Conservation (phyloP, 2,888 invertebrate genomes). For the Melikaiella ostensackeni region DNA sequence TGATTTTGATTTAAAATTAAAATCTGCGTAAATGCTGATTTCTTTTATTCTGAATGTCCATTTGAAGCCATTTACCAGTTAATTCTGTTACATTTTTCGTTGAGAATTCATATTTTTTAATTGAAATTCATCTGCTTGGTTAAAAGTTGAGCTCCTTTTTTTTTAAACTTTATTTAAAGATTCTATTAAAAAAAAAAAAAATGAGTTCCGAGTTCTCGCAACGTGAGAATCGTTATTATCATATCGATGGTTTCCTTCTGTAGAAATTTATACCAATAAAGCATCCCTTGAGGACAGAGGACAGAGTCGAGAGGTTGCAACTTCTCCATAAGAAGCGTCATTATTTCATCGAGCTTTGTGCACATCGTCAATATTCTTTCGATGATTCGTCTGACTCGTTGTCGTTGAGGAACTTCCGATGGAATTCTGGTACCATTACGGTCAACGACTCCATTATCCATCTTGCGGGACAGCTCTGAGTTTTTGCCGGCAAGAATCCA, state of each 20-base stretch:
- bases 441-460: slow-evolving; percentile 38
- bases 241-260: slow-evolving; percentile 33
- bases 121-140: too few relatives aligned
- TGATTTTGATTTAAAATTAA: too few relatives aligned
- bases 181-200: slow-evolving; percentile 8
- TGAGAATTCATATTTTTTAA: too few relatives aligned
- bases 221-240: slow-evolving; percentile 37
- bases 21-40: too few relatives aligned
- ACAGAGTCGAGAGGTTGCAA: slow-evolving; percentile 17
- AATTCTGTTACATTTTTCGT: too few relatives aligned
- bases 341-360: slow-evolving; percentile 37
- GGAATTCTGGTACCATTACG: slow-evolving; percentile 41
- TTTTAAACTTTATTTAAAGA: too few relatives aligned
- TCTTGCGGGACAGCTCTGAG: slow-evolving; percentile 34
- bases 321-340: slow-evolving; percentile 16
- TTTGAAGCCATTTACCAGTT: too few relatives aligned
- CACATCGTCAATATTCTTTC: slow-evolving; percentile 33
- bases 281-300: slow-evolving; percentile 34
- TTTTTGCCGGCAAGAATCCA: slow-evolving; percentile 38
- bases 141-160: too few relatives aligned
- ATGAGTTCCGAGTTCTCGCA: slow-evolving; percentile 7
- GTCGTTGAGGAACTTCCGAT: slow-evolving; percentile 38
- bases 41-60: too few relatives aligned
- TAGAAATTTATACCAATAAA: slow-evolving; percentile 38
- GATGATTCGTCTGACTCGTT: slow-evolving; percentile 34